Base-by-base conservation (phyloP, 2,888 invertebrate species). In the Buathra laborator region DNA sequence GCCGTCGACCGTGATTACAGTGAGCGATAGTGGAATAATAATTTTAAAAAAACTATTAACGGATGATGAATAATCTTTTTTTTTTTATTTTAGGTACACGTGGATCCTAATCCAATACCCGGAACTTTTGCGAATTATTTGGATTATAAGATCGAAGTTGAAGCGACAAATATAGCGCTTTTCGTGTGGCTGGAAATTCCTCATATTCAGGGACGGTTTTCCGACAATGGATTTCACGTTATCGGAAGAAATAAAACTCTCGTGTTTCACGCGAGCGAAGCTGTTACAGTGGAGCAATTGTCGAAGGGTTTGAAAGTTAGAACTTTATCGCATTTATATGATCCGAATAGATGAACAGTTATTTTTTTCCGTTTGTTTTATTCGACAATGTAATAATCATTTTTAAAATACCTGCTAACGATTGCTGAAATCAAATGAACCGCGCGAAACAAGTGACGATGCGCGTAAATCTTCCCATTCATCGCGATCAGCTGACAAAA, bases 171-270 rank as follows among this genome's bases (percentile, higher is more conserved):
- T 1, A 94, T 96, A 48, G 95, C 96, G 0, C 94, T 96, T 7
- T 97, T 97, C 92, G 95, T 97, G 0, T 97, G 97, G 96, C 92
- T 97, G 29, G 96, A 97, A 86, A 92, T 95, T 2, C 59, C 79
- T 0, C 91, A 93, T 71, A 91, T 94, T 56, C 92, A 90, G 12
- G 98, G 98, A 1, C 94, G 94, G 81, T 98, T 98, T 92, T 96
- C 96, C 0, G 96, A 97, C 88, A 98, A 98, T 93, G 98, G 98
- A 0, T 96, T 98, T 44, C 94, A 95, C 10, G 90, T 95, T 66
- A 90, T 94, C 3, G 86, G 90, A 19, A 85, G 89, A 14, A 86
- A 82, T n/a, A 93, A 92, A 76, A 87, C 44, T 4, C 82, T 94
- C 37, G 83, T 81, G 32, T 86, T 83, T 72, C 82, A 82, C 44